Base-by-base conservation (phyloP, 2,888 invertebrate species). In the Pseudoips prasinana region DNA sequence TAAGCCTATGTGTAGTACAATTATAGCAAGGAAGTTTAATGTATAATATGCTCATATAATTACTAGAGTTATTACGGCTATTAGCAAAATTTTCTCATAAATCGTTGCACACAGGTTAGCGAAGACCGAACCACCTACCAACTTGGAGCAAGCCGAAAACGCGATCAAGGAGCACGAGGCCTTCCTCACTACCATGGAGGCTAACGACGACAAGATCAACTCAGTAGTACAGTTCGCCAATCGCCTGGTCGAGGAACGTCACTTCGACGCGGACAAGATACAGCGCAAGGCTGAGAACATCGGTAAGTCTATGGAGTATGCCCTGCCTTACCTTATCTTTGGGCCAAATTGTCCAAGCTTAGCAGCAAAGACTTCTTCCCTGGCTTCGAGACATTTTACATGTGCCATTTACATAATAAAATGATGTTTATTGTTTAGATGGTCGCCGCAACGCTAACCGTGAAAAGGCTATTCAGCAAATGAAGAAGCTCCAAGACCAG, bases 141-240 rank as follows among this genome's bases (percentile, higher is more conserved):
- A 96, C 73, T 90, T 99, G 58, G 99, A 99, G 79, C 98, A 98
- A 76, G 99, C 98, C 14, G 99, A 99, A 80, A 97, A 97, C 75
- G 91, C 95, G 72, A 94, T 99, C 70, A 99, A 99, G 83, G 94
- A 98, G 27, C 98, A 99, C 85, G 99, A 99, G 79, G 98, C 98
- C 0, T 99, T 99, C 92, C 93, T 99, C 64, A 99, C 99, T 0
- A 99, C 99, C 2, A 98, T 99, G 98, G 99, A 99, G 79, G 99
- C 99, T 7, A 99, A 99, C 85, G 99, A 99, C 77, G 99, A 99
- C 75, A 99, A 99, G 89, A 96, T 99, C 73, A 98, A 98, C 77
- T 95, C 95, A 0, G 96, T 99, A 24, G 95, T 98, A 0, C 96
- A 97, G 75, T 98, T 98, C 75, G 98, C 98, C 42, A 94, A 95